A percentile compares a stretch with the other conserved stretches of the same genome.
These are phyloP conservation scores for Falco berigora DNA, from an alignment of 2,797 vertebrate genomes.

Conservation along the genomic window DNA sequence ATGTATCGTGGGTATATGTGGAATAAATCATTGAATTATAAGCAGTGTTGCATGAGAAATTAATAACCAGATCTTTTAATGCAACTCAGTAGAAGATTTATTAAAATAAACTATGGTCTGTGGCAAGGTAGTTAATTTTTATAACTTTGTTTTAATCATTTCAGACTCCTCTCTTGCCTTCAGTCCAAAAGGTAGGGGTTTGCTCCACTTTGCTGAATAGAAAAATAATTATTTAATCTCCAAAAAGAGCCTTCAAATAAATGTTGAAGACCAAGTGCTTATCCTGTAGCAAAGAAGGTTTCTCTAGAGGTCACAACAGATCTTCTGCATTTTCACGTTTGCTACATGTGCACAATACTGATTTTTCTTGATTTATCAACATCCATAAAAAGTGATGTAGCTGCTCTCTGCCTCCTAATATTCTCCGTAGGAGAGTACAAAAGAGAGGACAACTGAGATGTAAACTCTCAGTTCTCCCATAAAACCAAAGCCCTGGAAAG, in stretches of 20 bases:
- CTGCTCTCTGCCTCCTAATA: neutral
- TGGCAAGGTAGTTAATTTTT: neutral
- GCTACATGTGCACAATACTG: neutral
- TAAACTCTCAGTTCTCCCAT: neutral
- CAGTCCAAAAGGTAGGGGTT: neutral
- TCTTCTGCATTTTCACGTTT: neutral
- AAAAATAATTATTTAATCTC: neutral
- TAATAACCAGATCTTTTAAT: neutral
- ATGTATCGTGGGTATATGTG: neutral
- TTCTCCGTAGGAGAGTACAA: neutral
- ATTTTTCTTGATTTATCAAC: neutral
- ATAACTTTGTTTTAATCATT: neutral
- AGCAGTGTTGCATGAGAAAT: neutral
- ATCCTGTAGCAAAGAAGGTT: neutral
- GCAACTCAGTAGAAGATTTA: neutral
- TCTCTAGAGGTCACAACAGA: neutral
- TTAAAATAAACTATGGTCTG: neutral
- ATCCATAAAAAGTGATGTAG: neutral
- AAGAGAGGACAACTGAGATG: neutral
- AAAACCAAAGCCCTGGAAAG: neutral
- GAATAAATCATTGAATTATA: neutral
- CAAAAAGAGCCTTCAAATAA: neutral
- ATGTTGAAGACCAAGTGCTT: neutral
- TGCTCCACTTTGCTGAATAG: neutral
- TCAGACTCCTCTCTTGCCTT: neutral